Conservation (phyloP, 2,888 invertebrate genomes). For the Agrilus mali region DNA sequence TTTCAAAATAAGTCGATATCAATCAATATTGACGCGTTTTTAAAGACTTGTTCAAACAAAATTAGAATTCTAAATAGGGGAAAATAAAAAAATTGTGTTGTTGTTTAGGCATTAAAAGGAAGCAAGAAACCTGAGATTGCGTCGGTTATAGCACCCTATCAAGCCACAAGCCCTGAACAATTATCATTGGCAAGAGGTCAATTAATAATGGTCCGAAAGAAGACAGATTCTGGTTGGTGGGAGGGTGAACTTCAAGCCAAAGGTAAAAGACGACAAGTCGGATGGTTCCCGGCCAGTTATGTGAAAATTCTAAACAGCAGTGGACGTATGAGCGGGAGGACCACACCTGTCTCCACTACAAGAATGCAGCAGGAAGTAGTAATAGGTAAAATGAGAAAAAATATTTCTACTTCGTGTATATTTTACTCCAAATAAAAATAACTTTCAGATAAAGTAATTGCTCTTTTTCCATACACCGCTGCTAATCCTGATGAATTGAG, state of each 20-base stretch:
- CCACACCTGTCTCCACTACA: conserved; percentile 58
- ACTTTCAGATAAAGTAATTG: conserved; percentile 74
- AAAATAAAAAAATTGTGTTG: not conserved
- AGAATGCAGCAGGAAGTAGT: conserved; percentile 46
- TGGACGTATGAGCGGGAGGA: conserved; percentile 57
- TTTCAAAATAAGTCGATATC: conserved; percentile 23
- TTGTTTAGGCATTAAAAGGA: conserved; percentile 43
- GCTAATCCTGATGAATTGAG: conserved; percentile 91
- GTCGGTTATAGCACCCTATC: conserved; percentile 86
- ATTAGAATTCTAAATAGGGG: too few species aligned
- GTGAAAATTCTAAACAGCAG: conserved; percentile 69
- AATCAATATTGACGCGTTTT: conserved; percentile 8
- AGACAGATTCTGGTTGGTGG: conserved; percentile 98
- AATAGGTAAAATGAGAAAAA: conserved; percentile 23
- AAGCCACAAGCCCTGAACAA: conserved; percentile 86
- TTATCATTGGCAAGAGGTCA: conserved; percentile 83
- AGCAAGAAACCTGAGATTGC: conserved; percentile 80
- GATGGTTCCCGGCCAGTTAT: conserved; percentile 99
- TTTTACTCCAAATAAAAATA: too few species aligned
- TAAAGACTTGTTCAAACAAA: too few species aligned
- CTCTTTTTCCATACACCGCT: conserved; percentile 86
- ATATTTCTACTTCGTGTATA: not conserved
- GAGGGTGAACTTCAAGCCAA: conserved; percentile 94
- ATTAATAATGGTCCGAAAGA: conserved; percentile 89
- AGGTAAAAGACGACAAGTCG: conserved; percentile 82